Evolutionary conservation across 1,140 invertebrate species (phyloP).

Genomic region (Drosophila azteca): DNA sequence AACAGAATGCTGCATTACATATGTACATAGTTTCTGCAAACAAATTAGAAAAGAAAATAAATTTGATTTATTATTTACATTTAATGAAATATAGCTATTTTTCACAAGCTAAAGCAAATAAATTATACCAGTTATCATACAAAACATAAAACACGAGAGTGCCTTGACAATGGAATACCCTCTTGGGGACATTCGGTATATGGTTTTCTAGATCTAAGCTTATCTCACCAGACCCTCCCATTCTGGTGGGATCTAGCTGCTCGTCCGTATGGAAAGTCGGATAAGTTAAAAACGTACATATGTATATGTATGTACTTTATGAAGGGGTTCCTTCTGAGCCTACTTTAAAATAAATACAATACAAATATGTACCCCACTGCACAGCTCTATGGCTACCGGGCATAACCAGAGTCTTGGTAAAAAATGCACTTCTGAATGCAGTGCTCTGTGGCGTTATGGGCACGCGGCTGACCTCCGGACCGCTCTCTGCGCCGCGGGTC

Average conservation of each 20-base stretch:
- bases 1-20: constrained; percentile 1
- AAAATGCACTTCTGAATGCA: background rate
- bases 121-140: constrained; percentile 72
- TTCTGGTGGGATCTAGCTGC: too few relatives aligned
- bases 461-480: constrained; percentile 61
- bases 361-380: too few relatives aligned
- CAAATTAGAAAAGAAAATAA: constrained; percentile 52
- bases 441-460: constrained; percentile 45
- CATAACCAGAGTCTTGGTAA: too few relatives aligned
- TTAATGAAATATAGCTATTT: constrained; percentile 75
- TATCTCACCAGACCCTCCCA: background rate
- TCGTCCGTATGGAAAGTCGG: too few relatives aligned
- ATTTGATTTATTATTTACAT: constrained; percentile 72
- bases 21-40: constrained; percentile 35
- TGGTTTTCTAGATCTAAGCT: too few relatives aligned
- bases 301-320: too few relatives aligned
- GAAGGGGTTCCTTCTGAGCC: too few relatives aligned
- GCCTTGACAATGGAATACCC: too few relatives aligned
- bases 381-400: too few relatives aligned
- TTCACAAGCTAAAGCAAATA: constrained; percentile 73
- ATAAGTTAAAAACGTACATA: too few relatives aligned
- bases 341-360: too few relatives aligned
- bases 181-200: too few relatives aligned
- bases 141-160: constrained; percentile 4
- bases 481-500: constrained; percentile 57